Conservation (phyloP, 1,140 invertebrate species). For the Hyles vespertilio region DNA sequence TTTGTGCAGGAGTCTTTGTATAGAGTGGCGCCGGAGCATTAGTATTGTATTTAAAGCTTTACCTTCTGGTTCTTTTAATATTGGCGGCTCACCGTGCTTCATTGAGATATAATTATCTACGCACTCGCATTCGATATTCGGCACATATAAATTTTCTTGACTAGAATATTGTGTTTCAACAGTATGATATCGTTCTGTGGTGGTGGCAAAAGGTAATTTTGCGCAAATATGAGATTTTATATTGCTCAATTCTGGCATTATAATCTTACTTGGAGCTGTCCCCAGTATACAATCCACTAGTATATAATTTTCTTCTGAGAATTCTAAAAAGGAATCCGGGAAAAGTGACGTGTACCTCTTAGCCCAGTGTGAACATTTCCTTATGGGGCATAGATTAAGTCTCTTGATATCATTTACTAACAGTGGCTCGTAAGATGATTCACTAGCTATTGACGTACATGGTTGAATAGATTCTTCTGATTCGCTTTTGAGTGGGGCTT, state of each 20-base stretch:
- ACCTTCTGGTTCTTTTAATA: constrained; percentile 16
- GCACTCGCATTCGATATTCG: constrained; percentile 27
- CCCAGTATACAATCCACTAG: constrained; percentile 44
- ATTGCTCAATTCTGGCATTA: constrained; percentile 27
- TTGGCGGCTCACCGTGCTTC: neutral
- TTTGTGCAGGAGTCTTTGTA: constrained; percentile 35
- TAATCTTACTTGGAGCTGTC: constrained; percentile 9
- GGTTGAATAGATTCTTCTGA: constrained; percentile 3
- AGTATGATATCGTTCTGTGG: constrained; percentile 37
- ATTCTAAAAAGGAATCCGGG: constrained; percentile 50
- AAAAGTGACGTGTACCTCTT: constrained; percentile 36
- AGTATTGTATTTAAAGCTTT: constrained; percentile 31
- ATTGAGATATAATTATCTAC: neutral
- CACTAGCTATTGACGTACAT: constrained; percentile 17
- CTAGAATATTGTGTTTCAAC: constrained; percentile 58
- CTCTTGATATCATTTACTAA: constrained; percentile 35
- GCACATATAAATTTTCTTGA: constrained; percentile 31
- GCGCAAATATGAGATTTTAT: constrained; percentile 30
- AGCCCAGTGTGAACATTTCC: constrained; percentile 37
- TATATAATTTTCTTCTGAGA: constrained; percentile 50
- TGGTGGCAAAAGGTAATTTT: constrained; percentile 48
- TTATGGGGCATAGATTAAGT: constrained; percentile 45
- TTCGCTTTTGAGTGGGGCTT: neutral
- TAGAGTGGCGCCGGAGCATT: constrained; percentile 37
- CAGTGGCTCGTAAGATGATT: constrained; percentile 34